Evolutionary conservation across 2,113 vertebrate genomes (phyloP).

Genomic region (Hirundichthys speculiger): DNA sequence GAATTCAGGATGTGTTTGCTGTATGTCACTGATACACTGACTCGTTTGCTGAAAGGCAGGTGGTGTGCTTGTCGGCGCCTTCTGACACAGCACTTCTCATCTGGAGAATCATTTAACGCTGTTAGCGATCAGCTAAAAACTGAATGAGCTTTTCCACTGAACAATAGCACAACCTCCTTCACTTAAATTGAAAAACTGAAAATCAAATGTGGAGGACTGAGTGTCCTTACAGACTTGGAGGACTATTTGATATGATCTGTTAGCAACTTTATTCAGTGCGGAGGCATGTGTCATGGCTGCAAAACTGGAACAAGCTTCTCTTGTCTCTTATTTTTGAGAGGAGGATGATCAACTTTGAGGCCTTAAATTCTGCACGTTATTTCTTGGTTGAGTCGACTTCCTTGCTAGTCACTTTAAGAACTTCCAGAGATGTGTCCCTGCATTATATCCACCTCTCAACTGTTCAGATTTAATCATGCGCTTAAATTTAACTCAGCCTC

Average conservation of each 20-base stretch:
- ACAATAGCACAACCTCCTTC: constrained; percentile 1
- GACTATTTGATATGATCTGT: constrained; percentile 15
- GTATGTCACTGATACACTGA: constrained; percentile 20
- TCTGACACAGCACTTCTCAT: constrained; percentile 63
- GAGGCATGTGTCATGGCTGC: not conserved
- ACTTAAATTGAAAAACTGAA: constrained; percentile 33
- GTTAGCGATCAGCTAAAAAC: constrained; percentile 58
- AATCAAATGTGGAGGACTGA: too few relatives aligned
- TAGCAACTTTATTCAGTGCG: constrained; percentile 19
- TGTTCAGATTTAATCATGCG: constrained; percentile 10
- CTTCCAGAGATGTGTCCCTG: not conserved
- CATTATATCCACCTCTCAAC: not conserved
- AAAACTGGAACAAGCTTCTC: not conserved
- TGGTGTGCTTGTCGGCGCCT: constrained; percentile 35
- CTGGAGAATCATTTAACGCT: constrained; percentile 70
- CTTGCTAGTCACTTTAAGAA: not conserved
- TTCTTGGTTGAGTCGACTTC: not conserved
- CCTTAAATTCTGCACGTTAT: not conserved
- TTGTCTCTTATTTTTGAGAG: not conserved
- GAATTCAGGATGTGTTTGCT: constrained; percentile 39
- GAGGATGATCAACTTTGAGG: not conserved
- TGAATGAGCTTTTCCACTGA: constrained; percentile 67
- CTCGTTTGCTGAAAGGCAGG: constrained; percentile 42
- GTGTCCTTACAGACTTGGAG: too few relatives aligned
- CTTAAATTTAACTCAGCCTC: constrained; percentile 12